phyloP scores from a whole-genome alignment of 1,140 invertebrate species.

The Zophobas atratus region DNA sequence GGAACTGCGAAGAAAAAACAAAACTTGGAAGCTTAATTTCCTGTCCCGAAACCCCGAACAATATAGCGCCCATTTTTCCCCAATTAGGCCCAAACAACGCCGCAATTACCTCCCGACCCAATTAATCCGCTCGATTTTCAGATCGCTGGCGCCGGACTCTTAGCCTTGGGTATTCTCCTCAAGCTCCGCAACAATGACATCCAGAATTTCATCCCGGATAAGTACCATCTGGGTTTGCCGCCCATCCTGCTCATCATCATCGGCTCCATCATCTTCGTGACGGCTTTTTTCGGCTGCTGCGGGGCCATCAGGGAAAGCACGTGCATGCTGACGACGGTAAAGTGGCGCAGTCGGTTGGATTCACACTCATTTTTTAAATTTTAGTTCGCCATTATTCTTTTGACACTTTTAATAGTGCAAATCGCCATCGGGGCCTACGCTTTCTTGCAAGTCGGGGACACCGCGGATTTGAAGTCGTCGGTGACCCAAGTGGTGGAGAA shows the following conservation, averaged over 20 bases:
- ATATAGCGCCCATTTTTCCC: neutral
- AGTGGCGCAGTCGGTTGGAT: conserved; percentile 27
- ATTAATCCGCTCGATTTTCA: conserved; percentile 48
- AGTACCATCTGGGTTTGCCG: conserved; percentile 64
- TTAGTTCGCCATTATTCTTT: conserved; percentile 68
- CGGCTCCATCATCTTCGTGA: conserved; percentile 84
- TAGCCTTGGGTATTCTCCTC: conserved; percentile 55
- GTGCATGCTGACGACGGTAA: conserved; percentile 84
- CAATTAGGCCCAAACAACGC: conserved; percentile 3
- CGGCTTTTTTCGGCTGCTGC: conserved; percentile 90
- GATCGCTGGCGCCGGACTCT: conserved; percentile 56
- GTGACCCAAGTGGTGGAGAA: conserved; percentile 58
- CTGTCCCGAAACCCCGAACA: neutral
- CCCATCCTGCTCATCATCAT: conserved; percentile 85
- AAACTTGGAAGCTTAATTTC: conserved; percentile 37
- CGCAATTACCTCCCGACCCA: neutral
- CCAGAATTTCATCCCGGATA: conserved; percentile 53
- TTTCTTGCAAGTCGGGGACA: conserved; percentile 61
- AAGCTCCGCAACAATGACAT: conserved; percentile 54
- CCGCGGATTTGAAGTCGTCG: conserved; percentile 48
- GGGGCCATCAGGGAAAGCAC: conserved; percentile 87
- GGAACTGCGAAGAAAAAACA: neutral
- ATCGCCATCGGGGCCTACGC: conserved; percentile 66
- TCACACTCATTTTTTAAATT: conserved; percentile 44
- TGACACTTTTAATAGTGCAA: conserved; percentile 69